Evolutionary conservation across 2,888 invertebrate genomes (phyloP).

Genomic region (Apantesis nais): DNA sequence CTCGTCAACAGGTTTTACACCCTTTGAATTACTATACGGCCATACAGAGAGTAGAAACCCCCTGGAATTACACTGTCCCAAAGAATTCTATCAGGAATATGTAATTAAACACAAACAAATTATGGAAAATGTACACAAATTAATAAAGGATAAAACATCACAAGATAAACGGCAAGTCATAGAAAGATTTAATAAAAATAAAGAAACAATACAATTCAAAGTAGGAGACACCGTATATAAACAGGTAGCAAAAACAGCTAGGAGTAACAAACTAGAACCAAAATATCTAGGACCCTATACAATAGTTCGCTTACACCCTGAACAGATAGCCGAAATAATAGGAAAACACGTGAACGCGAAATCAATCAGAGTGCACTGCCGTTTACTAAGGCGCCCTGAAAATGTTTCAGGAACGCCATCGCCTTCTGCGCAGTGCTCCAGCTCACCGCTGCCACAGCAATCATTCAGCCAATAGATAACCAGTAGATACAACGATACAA

Average conservation of each 20-base stretch:
- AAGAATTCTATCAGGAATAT: conserved; percentile 3
- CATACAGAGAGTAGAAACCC: conserved; percentile 1
- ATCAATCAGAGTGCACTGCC: conserved; percentile 44
- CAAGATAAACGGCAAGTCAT: not conserved
- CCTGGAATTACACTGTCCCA: not conserved
- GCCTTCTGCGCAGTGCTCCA: conserved; percentile 31
- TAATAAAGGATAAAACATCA: not conserved
- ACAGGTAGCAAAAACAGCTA: conserved; percentile 4
- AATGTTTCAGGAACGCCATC: conserved; percentile 43
- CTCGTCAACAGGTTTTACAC: not conserved
- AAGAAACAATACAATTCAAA: not conserved
- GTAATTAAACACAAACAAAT: not conserved
- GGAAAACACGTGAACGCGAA: conserved; percentile 48
- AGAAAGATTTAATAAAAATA: not conserved
- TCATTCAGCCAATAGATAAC: conserved; percentile 42
- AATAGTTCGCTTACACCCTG: conserved; percentile 35
- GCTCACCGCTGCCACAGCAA: conserved; percentile 30
- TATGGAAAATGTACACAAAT: not conserved
- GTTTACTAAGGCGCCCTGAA: conserved; percentile 42
- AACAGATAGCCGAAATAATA: conserved; percentile 47
- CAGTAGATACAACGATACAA: too few relatives aligned
- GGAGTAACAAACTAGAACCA: not conserved
- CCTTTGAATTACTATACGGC: conserved; percentile 1
- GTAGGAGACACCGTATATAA: not conserved
- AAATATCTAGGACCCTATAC: not conserved